Percentiles rank a stretch among this genome's conserved stretches.
phyloP scores from a whole-genome alignment of 1,140 invertebrate genomes.

The Helicoverpa armigera region DNA sequence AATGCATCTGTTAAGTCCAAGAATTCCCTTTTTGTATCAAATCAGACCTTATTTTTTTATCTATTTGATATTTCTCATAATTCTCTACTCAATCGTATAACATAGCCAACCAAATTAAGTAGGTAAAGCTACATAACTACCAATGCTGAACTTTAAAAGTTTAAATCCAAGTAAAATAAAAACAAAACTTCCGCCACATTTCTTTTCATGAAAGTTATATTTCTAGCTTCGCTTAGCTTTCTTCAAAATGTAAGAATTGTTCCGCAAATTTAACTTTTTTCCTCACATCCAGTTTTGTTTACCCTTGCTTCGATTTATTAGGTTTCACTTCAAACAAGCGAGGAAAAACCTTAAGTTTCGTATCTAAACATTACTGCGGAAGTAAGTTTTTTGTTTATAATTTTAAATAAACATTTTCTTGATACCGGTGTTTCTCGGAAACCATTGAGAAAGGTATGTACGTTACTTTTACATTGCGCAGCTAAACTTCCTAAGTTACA shows the following conservation, averaged over 20 bases:
- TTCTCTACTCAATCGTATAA: too few species aligned
- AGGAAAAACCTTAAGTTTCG: background rate
- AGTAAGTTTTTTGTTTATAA: background rate
- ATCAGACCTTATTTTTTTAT: too few species aligned
- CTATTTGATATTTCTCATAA: background rate
- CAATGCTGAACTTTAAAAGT: background rate
- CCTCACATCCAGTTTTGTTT: background rate
- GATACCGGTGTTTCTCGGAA: too few species aligned
- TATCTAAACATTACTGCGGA: background rate
- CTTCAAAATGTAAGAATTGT: background rate
- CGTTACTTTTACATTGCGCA: too few species aligned
- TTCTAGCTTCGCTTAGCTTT: background rate
- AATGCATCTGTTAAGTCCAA: conserved; percentile 8
- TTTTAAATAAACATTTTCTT: background rate
- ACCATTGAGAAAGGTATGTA: too few species aligned
- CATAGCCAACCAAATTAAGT: too few species aligned
- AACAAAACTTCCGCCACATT: background rate
- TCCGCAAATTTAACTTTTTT: background rate
- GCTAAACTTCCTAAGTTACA: too few species aligned
- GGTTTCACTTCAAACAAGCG: conserved; percentile 8
- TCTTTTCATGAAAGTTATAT: conserved; percentile 14
- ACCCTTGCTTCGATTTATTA: background rate
- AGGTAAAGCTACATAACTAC: too few species aligned
- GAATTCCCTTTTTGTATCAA: background rate
- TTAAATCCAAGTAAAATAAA: conserved; percentile 3